Conservation (phyloP, 2,113 vertebrate genomes). For the Equus przewalskii region DNA sequence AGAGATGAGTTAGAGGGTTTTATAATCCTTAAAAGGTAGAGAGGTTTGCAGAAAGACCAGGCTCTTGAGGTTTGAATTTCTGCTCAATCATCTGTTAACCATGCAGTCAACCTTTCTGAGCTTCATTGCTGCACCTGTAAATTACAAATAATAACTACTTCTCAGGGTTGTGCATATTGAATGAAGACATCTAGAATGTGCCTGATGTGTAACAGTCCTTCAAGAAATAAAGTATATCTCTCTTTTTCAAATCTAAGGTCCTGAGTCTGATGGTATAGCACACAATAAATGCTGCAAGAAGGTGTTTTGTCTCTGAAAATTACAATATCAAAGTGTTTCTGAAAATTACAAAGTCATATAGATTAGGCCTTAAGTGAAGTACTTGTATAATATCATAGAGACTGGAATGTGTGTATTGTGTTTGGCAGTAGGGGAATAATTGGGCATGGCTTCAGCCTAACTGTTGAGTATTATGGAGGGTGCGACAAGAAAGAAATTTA, state of each 20-base stretch:
- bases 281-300: not conserved
- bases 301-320: slow-evolving; percentile 42
- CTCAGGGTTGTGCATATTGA: not conserved
- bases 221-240: not conserved
- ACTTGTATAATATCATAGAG: not conserved
- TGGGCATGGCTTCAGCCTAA: not conserved
- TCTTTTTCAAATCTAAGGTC: not conserved
- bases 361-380: not conserved
- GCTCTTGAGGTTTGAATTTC: slow-evolving; percentile 9
- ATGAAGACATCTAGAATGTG: not conserved
- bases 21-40: not conserved
- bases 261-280: not conserved
- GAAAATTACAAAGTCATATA: not conserved
- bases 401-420: not conserved
- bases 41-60: not conserved
- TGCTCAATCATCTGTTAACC: not conserved
- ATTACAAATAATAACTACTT: slow-evolving; percentile 2
- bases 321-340: not conserved
- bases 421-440: not conserved
- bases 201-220: not conserved
- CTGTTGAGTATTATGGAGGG: not conserved
- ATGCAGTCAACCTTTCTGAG: not conserved
- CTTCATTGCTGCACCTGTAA: not conserved
- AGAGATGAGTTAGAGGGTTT: not conserved
- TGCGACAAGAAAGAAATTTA: not conserved